A percentile compares a stretch with the other conserved stretches of the same genome.
Evolutionary conservation across 1,140 invertebrate species (phyloP).

Genomic region (Hyphantria cunea): DNA sequence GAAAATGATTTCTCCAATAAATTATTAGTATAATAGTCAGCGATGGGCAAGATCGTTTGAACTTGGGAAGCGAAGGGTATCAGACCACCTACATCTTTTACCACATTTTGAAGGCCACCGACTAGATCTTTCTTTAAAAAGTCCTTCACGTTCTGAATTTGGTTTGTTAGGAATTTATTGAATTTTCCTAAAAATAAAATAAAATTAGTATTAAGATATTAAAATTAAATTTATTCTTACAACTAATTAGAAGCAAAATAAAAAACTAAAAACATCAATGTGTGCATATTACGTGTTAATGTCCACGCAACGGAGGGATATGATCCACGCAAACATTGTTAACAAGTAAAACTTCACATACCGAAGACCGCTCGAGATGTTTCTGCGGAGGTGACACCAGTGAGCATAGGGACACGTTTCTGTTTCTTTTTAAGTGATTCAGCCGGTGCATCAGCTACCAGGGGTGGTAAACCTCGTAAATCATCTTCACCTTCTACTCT

Average conservation of each 20-base stretch:
- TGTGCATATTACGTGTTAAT: no score
- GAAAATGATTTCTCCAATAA: slow-evolving; percentile 60
- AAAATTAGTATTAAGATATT: not conserved
- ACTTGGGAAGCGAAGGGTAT: slow-evolving; percentile 40
- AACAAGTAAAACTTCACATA: slow-evolving; percentile 35
- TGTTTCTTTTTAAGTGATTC: slow-evolving; percentile 81
- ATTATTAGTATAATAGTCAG: slow-evolving; percentile 58
- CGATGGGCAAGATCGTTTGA: slow-evolving; percentile 45
- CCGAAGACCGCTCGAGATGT: slow-evolving; percentile 84
- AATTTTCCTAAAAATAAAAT: slow-evolving; percentile 69
- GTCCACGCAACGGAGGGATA: no score
- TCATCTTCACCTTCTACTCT: slow-evolving; percentile 86
- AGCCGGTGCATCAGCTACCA: slow-evolving; percentile 82
- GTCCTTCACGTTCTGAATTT: slow-evolving; percentile 77
- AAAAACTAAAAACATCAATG: no score
- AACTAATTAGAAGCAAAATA: no score
- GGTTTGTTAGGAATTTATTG: slow-evolving; percentile 73
- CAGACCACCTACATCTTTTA: slow-evolving; percentile 52
- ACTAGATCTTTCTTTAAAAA: slow-evolving; percentile 83
- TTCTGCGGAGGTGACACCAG: slow-evolving; percentile 87
- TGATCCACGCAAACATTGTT: no score
- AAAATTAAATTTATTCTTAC: no score
- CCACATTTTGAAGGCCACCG: slow-evolving; percentile 54
- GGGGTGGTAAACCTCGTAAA: slow-evolving; percentile 82
- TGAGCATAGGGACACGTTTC: slow-evolving; percentile 84